Evolutionary conservation across 2,888 invertebrate species (phyloP).

Genomic region (Invenusta paracnida): DNA sequence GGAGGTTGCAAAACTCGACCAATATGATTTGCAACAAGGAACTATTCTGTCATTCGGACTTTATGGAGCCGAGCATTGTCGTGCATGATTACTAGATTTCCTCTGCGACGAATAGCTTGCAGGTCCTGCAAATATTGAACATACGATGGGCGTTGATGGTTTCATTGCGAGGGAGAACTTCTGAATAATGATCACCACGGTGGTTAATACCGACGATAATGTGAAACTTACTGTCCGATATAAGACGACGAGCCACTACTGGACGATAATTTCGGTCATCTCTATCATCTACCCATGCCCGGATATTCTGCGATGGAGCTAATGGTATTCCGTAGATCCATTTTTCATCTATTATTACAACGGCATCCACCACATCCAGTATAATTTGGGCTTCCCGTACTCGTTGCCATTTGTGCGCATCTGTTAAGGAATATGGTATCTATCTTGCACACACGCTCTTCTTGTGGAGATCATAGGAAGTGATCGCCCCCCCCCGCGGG

Average conservation of each 20-base stretch:
- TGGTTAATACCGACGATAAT: slow-evolving; percentile 23
- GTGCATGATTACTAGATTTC: too few relatives aligned
- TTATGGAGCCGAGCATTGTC: neutral
- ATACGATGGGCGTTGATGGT: neutral
- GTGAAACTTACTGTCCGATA: slow-evolving; percentile 10
- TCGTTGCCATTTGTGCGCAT: slow-evolving; percentile 12
- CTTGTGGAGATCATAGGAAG: slow-evolving; percentile 29
- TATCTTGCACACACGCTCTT: slow-evolving; percentile 28
- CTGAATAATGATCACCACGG: slow-evolving; percentile 12
- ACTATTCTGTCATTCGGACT: slow-evolving; percentile 21
- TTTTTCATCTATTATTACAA: neutral
- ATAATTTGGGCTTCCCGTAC: slow-evolving; percentile 13
- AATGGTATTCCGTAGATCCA: neutral
- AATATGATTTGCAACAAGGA: neutral
- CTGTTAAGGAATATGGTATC: slow-evolving; percentile 18
- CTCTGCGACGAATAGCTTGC: too few relatives aligned
- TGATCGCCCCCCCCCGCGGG: too few relatives aligned
- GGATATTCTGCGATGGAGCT: neutral
- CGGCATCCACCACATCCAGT: neutral
- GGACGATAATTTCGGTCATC: neutral
- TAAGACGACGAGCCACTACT: slow-evolving; percentile 23
- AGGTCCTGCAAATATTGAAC: too few relatives aligned
- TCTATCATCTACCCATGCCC: neutral
- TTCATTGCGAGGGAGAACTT: slow-evolving; percentile 1
- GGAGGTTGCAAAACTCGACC: slow-evolving; percentile 6